Conservation (phyloP, 2,888 invertebrate genomes). For the Thalpophila matura region DNA sequence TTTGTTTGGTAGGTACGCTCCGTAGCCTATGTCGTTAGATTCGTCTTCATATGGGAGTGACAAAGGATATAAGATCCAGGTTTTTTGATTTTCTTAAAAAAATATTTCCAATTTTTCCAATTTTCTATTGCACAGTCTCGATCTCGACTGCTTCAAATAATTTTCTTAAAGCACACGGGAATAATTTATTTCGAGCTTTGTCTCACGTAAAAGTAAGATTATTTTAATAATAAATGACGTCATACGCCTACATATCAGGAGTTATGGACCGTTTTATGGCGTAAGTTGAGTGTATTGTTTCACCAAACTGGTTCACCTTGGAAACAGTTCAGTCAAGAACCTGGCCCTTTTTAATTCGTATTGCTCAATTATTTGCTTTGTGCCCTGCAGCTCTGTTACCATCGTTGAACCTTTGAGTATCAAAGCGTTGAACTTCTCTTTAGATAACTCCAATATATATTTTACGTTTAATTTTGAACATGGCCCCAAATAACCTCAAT, state of each 20-base stretch:
- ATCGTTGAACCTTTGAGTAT: neutral
- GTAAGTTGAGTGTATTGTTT: constrained; percentile 49
- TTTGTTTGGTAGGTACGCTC: too few species aligned
- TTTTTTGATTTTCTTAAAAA: neutral
- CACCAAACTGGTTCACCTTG: constrained; percentile 57
- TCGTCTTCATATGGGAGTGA: too few species aligned
- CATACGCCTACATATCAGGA: constrained; percentile 33
- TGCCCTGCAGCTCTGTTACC: neutral
- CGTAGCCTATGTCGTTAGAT: too few species aligned
- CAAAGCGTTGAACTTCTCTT: too few species aligned
- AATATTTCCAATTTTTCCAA: too few species aligned
- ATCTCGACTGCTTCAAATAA: neutral
- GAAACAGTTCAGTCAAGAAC: constrained; percentile 13
- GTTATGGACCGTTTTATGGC: constrained; percentile 49
- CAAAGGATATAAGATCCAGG: too few species aligned
- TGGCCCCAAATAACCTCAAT: constrained; percentile 23
- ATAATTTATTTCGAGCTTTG: neutral
- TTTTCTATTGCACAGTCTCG: neutral
- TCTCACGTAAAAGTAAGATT: neutral
- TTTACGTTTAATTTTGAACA: neutral
- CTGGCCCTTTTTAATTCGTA: constrained; percentile 27
- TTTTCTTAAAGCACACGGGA: neutral
- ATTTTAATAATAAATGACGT: constrained; percentile 41
- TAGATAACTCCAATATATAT: too few species aligned
- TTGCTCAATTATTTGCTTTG: constrained; percentile 14